phyloP scores from a whole-genome alignment of 2,113 vertebrate genomes.

The Epinephelus lanceolatus region DNA sequence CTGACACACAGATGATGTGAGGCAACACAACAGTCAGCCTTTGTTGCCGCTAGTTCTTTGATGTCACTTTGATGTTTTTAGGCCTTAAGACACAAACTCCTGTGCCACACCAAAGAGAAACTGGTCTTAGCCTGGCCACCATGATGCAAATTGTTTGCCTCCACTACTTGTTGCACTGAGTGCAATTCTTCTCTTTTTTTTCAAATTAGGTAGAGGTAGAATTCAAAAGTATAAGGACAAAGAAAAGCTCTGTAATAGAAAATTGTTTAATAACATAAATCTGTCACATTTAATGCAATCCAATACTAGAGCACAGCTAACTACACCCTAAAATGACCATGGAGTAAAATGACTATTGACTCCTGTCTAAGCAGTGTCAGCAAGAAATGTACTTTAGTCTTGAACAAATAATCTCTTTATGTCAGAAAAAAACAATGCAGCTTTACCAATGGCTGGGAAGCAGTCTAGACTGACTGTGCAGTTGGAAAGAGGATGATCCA shows the following conservation, averaged over 20 bases:
- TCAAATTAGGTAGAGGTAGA: no score
- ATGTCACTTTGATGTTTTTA: no score
- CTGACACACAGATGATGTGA: no score
- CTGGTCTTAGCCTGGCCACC: background rate
- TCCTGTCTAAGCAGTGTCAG: background rate
- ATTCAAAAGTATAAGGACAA: background rate
- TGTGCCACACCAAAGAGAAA: background rate
- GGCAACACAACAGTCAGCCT: no score
- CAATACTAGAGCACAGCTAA: background rate
- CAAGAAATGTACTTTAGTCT: background rate
- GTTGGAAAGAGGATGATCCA: constrained; percentile 42
- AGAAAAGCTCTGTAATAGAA: background rate
- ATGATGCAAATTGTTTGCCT: no score
- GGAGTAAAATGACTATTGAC: background rate
- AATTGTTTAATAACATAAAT: background rate
- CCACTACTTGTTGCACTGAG: no score
- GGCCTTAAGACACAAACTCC: background rate
- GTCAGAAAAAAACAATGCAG: constrained; percentile 27
- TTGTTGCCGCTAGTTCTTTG: no score
- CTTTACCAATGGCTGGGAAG: constrained; percentile 27
- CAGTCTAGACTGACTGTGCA: constrained; percentile 62
- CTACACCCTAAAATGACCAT: background rate
- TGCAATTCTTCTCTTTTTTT: no score
- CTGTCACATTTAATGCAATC: background rate
- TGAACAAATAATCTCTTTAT: constrained; percentile 32